Percentiles rank a stretch among this genome's conserved stretches.
These are phyloP conservation scores for Matsumyia berberina DNA, from an alignment of 2,888 invertebrate species.

Conservation along the genomic window DNA sequence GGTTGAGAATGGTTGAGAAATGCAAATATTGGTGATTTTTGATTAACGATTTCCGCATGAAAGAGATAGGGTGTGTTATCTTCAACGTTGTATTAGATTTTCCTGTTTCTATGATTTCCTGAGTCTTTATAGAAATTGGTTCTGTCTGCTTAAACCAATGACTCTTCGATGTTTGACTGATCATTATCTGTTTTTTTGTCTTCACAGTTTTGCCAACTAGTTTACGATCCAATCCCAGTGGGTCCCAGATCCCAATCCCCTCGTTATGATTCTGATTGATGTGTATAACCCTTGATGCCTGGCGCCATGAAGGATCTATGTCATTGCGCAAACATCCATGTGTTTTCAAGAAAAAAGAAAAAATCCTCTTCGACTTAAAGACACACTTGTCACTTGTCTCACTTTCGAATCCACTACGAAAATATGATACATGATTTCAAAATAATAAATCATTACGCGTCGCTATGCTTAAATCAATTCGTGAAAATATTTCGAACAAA, in stretches of 20 bases:
- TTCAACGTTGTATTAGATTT: too few species aligned
- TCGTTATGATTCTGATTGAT: too few species aligned
- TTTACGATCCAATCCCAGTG: too few species aligned
- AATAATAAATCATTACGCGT: conserved; percentile 3
- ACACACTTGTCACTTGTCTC: neutral
- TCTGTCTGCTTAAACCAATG: too few species aligned
- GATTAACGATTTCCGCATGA: neutral
- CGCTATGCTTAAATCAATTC: conserved; percentile 3
- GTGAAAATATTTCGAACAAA: conserved; percentile 41
- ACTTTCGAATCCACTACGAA: conserved; percentile 1
- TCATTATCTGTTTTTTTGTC: too few species aligned
- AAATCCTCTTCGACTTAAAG: neutral
- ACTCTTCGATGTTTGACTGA: too few species aligned
- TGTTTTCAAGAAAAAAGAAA: neutral
- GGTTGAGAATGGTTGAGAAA: conserved; percentile 14
- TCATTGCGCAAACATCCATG: neutral
- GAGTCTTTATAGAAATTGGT: too few species aligned
- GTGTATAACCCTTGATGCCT: too few species aligned
- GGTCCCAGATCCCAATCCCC: too few species aligned
- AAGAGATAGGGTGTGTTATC: neutral
- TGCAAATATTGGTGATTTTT: conserved; percentile 1
- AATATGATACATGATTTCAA: conserved; percentile 4
- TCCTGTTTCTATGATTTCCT: too few species aligned
- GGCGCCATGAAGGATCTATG: too few species aligned
- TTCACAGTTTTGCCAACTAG: too few species aligned